Evolutionary conservation across 2,888 invertebrate species (phyloP), one percentile per base, ranked within the genome.

Genomic region (Pimpla rufipes): DNA sequence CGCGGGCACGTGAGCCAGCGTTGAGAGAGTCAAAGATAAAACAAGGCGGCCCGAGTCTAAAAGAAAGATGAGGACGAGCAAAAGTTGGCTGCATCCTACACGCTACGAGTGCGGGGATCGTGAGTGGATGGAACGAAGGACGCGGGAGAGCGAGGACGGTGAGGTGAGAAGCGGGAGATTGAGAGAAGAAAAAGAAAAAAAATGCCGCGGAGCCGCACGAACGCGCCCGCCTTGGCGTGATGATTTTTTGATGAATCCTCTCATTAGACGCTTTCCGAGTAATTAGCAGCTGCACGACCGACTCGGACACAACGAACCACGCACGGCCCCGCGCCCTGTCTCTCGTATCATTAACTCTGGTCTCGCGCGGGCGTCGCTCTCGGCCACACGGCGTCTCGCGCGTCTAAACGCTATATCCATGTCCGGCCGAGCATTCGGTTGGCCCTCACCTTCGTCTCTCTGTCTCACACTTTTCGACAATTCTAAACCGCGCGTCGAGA

Each of bases 231-330:
- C 74, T 64, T 55, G 52, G 74, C 71, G 89, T 88, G 88, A 90
- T 91, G 90, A 90, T 90, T 90, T 88, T 87, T 90, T 90, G 90
- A 90, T 89, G 90, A 91, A 91, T 90, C 84, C 85, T 85, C 84
- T 86, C 90, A 86, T 89, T 89, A 89, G 88, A 85, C 77, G 84
- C 83, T 73, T 89, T 87, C 85, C 84, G 80, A 84, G 84, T 89
- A 88, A 91, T 90, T 89, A 90, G 77, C 86, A 86, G 84, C 81
- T 74, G 79, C 50, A 52, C 55, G 52, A 45, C 37, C 16, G 47
- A 23, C 67, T 70, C 23, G 62, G 7, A 71, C 84, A 55, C 29
- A 5, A 29, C 29, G 3, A 29, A 29, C 29, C 29, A 29, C 2
- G 3, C 29, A 73, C 85, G 59, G 74, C 18, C 47, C 71, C 75